These are phyloP conservation scores for Agrochola circellaris DNA, from an alignment of 2,888 invertebrate species.

Conservation along the genomic window DNA sequence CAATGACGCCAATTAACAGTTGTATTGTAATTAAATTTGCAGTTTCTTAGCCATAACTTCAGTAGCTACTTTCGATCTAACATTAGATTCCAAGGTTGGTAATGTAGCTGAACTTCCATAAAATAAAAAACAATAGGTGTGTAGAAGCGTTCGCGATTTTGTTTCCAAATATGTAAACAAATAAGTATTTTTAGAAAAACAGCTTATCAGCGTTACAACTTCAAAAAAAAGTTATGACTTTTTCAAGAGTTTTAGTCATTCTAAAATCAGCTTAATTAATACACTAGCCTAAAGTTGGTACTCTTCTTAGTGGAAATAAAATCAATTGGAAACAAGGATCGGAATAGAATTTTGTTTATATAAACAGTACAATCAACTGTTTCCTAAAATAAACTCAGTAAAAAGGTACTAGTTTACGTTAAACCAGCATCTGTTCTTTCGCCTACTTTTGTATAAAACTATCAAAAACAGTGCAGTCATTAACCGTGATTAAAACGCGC, in stretches of 20 bases:
- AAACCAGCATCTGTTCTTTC: slow-evolving; percentile 50
- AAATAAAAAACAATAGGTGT: slow-evolving; percentile 27
- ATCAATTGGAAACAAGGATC: neutral
- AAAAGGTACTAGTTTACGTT: slow-evolving; percentile 43
- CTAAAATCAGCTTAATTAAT: neutral
- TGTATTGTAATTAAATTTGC: slow-evolving; percentile 48
- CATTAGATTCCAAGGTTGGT: slow-evolving; percentile 10
- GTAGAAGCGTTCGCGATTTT: neutral
- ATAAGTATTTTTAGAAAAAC: no score
- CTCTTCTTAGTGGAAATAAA: neutral
- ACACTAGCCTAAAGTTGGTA: neutral
- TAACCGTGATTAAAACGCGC: slow-evolving; percentile 30
- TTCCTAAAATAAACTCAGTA: slow-evolving; percentile 57
- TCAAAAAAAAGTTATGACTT: neutral
- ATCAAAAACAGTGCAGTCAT: slow-evolving; percentile 40
- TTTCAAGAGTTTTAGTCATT: no score
- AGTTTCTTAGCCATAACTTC: slow-evolving; percentile 21
- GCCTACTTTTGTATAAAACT: slow-evolving; percentile 37
- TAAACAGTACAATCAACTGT: slow-evolving; percentile 53
- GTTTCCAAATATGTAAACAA: neutral
- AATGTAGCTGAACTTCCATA: slow-evolving; percentile 7
- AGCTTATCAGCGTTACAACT: neutral
- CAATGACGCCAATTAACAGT: slow-evolving; percentile 56
- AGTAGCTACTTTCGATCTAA: slow-evolving; percentile 2
- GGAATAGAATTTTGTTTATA: slow-evolving; percentile 36